A percentile compares a stretch with the other conserved stretches of the same genome.
Conservation (phyloP, 2,888 invertebrate genomes). For the Hemistola chrysoprasaria region DNA sequence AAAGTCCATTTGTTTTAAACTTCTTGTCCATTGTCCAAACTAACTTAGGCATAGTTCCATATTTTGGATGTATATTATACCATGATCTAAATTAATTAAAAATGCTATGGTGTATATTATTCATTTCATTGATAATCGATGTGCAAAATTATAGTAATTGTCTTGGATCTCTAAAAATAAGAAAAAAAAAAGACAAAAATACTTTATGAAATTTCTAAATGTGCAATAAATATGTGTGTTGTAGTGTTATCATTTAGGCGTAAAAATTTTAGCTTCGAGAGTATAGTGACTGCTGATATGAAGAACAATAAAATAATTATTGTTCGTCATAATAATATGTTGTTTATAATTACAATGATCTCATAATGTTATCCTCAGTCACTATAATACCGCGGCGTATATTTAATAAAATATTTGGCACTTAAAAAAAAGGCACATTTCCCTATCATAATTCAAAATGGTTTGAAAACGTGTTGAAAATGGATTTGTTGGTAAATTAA, state of each 20-base stretch:
- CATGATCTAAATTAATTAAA: constrained; percentile 70
- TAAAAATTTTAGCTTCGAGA: constrained; percentile 68
- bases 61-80: constrained; percentile 81
- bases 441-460: constrained; percentile 79
- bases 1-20: constrained; percentile 69
- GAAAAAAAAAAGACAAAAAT: constrained; percentile 80
- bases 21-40: constrained; percentile 78
- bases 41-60: constrained; percentile 78
- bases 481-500: constrained; percentile 83
- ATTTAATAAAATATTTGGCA: constrained; percentile 80
- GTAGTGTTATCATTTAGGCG: constrained; percentile 81
- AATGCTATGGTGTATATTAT: constrained; percentile 78
- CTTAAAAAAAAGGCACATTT: constrained; percentile 80
- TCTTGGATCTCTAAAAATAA: constrained; percentile 82
- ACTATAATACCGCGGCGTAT: constrained; percentile 62
- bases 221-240: constrained; percentile 83
- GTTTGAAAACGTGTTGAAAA: constrained; percentile 81
- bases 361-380: constrained; percentile 57
- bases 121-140: constrained; percentile 73
- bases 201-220: constrained; percentile 82
- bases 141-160: constrained; percentile 82
- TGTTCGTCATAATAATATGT: constrained; percentile 45
- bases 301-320: constrained; percentile 38
- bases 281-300: constrained; percentile 48
- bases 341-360: constrained; percentile 65